A percentile compares a stretch with the other conserved stretches of the same genome.
These are phyloP conservation scores for Phengaris arion DNA, from an alignment of 2,888 invertebrate species.

Conservation along the genomic window DNA sequence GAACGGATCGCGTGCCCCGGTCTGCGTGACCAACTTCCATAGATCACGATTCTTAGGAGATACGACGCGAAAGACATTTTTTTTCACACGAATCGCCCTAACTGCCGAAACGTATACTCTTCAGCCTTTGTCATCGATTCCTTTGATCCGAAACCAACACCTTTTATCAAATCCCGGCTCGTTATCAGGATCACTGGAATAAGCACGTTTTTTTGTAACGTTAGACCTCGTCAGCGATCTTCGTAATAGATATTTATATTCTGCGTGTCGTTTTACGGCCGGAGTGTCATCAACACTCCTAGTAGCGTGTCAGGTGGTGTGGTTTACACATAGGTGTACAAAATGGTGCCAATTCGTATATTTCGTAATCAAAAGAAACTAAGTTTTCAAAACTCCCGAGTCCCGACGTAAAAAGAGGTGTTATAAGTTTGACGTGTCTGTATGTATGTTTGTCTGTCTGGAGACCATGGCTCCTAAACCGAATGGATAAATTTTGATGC, in stretches of 20 bases:
- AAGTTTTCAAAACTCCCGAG: not conserved
- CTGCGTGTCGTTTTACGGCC: not conserved
- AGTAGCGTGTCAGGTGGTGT: not conserved
- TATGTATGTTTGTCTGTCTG: not conserved
- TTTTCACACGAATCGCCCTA: constrained; percentile 55
- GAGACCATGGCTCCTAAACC: no score
- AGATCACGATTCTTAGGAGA: constrained; percentile 67
- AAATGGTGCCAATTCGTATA: not conserved
- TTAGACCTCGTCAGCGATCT: not conserved
- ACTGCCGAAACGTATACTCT: constrained; percentile 36
- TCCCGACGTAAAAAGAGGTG: not conserved
- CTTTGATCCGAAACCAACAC: constrained; percentile 20
- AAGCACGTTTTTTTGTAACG: constrained; percentile 20
- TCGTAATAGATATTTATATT: constrained; percentile 2
- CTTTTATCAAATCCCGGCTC: constrained; percentile 25
- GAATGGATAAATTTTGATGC: no score
- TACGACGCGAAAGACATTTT: constrained; percentile 63
- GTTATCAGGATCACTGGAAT: constrained; percentile 20
- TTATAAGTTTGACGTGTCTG: not conserved
- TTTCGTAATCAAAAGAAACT: not conserved
- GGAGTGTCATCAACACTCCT: not conserved
- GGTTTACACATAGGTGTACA: not conserved
- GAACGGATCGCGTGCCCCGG: constrained; percentile 54
- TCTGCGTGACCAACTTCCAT: constrained; percentile 66
- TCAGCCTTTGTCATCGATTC: constrained; percentile 33